Evolutionary conservation across 2,797 vertebrate species (phyloP), one percentile per base, ranked within the genome.

Genomic region (Phyllotis vaccarum): DNA sequence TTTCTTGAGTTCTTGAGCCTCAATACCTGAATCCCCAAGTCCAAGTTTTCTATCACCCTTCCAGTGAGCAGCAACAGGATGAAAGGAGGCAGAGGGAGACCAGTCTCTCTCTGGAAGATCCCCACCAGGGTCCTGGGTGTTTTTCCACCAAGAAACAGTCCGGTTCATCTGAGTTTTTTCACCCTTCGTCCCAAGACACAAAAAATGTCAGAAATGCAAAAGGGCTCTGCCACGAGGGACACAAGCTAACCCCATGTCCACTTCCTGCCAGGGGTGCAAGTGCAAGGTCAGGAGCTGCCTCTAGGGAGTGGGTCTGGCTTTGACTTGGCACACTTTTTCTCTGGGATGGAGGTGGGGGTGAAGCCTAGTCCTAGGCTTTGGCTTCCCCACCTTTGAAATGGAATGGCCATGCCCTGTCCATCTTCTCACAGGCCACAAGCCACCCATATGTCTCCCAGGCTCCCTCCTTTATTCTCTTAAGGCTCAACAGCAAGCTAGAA

Each of bases 161-260:
- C 24, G 11, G 97, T 96, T 91, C 89, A 78, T 86, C 83, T 10
- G 93, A 89, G 96, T 96, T 95, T 93, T 94, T 96, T 98, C 93
- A 95, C 95, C 96, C 96, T 91, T 83, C 95, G 97, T 98, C 96
- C 94, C 80, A 91, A 89, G 95, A 96, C 5, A 21, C 95, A 98
- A 97, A 97, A 95, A 90, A 98, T 96, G 96, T 91, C 54, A 96
- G 95, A 82, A 96, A 96, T 96, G 96, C 16, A 37, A 79, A 19
- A 46, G n/a, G 70, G 54, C 70, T 49, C 76, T 64, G 76, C 49
- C 72, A 1, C 43, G 0, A 95, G 62, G 76, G 62, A 52, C 68
- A 68, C 34, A 14, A 1, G 34, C 68, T 52, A 1, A 0, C 24
- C 94, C 90, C 2, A 0, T 13, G 37, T 58, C 90, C 37, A 40